Evolutionary conservation across 2,797 vertebrate genomes (phyloP), one percentile per base, ranked within the genome.

Genomic region (Melanotaenia parkinsoni): DNA sequence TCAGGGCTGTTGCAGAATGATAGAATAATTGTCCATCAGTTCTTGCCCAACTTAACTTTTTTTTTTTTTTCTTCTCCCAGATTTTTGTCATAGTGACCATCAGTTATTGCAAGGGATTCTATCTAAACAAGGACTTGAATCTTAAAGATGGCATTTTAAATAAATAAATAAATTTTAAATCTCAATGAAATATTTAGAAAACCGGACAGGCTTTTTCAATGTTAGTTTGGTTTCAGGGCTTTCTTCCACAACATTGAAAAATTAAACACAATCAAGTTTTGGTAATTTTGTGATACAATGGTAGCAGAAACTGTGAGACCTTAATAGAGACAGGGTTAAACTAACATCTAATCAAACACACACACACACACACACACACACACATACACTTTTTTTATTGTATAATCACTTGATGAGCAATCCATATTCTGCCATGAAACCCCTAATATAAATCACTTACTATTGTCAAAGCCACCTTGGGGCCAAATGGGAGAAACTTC

Each of bases 391-490:
- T 28, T 5, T 54, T 54, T 54, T 12, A 54, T 54, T 18, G 24
- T 18, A 28, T 80, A 90, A 91, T 92, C 81, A 88, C 60, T 54
- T 85, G 77, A 85, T 77, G 72, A 89, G 67, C 20, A 45, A 59
- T 78, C 37, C 11, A 20, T 33, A 43, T 74, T 58, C 47, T 22
- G 54, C 54, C 63, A 70, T 70, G 63, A 63, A 70, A 67, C 67
- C 67, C 57, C 5, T 74, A 76, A 88, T 79, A 81, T 82, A 80
- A 88, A 89, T 92, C 84, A 89, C 84, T 60, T 75, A 61, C 79
- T 79, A 78, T 90, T 93, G 86, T 91, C 73, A 85, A 26, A 45
- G 43, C 80, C 83, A 90, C 88, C 84, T 88, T 80, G 71, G 67
- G 83, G 72, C 72, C 69, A 28, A 80, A 80, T 65, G 70, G 78